Conservation (phyloP, 2,888 invertebrate species). For the Acrocyrtus sp. region DNA sequence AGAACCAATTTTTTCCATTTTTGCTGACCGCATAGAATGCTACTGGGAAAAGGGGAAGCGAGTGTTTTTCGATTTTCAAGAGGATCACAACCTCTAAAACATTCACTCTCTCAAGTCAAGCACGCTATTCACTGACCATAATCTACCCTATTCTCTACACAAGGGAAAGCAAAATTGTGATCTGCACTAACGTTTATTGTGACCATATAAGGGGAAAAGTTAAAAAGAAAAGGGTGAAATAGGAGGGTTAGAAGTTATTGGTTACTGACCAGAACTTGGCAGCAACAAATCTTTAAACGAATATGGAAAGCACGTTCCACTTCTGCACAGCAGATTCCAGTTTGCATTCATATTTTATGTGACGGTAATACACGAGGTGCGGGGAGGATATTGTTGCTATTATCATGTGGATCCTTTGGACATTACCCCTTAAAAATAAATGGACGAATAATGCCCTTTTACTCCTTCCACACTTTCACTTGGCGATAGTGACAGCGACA, state of each 20-base stretch:
- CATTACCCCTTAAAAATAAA: constrained; percentile 5
- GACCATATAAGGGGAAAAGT: too few relatives aligned
- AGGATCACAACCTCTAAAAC: constrained; percentile 22
- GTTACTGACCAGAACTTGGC: constrained; percentile 17
- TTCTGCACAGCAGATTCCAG: neutral
- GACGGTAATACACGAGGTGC: constrained; percentile 1
- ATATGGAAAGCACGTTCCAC: neutral
- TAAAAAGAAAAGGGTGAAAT: neutral
- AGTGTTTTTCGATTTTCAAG: constrained; percentile 23
- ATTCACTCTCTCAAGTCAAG: neutral
- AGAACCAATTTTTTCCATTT: constrained; percentile 8
- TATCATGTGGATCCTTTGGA: neutral
- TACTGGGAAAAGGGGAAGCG: neutral
- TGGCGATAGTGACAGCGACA: constrained; percentile 25
- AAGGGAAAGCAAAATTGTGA: constrained; percentile 9
- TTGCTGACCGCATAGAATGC: constrained; percentile 15
- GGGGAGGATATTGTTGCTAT: neutral
- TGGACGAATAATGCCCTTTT: constrained; percentile 18
- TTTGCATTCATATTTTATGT: neutral
- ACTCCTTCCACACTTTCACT: constrained; percentile 18
- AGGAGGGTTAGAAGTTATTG: constrained; percentile 19
- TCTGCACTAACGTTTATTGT: constrained; percentile 1
- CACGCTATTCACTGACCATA: constrained; percentile 14
- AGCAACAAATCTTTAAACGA: constrained; percentile 2
- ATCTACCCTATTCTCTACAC: constrained; percentile 4